These are phyloP conservation scores for Tromatobia lineatoria DNA, from an alignment of 2,888 invertebrate genomes.

Conservation along the genomic window DNA sequence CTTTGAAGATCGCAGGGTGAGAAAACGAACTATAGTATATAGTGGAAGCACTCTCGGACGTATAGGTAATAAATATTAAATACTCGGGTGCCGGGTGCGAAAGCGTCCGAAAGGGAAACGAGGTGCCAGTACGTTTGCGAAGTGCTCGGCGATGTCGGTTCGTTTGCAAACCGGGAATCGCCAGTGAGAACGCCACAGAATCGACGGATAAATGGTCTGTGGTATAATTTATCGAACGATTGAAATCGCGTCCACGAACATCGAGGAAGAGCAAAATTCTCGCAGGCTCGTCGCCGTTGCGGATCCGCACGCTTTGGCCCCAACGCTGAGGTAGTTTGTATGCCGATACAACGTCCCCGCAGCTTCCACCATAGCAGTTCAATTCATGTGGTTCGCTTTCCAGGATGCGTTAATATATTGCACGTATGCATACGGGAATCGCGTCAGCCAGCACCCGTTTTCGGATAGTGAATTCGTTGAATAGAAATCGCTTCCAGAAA, in stretches of 20 bases:
- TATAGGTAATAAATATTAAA: slow-evolving; percentile 60
- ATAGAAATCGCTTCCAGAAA: slow-evolving; percentile 46
- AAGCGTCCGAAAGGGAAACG: slow-evolving; percentile 54
- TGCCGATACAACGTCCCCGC: slow-evolving; percentile 33
- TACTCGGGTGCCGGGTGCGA: slow-evolving; percentile 39
- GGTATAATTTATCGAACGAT: slow-evolving; percentile 76
- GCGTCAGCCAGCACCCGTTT: slow-evolving; percentile 42
- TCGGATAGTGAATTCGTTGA: slow-evolving; percentile 53
- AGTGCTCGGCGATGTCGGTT: slow-evolving; percentile 44
- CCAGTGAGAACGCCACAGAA: slow-evolving; percentile 57
- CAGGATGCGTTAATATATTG: slow-evolving; percentile 49
- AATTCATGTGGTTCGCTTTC: slow-evolving; percentile 45
- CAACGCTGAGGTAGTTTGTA: slow-evolving; percentile 11
- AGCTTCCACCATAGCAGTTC: slow-evolving; percentile 43
- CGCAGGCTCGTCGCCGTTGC: slow-evolving; percentile 41
- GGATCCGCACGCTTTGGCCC: slow-evolving; percentile 27
- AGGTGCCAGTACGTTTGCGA: slow-evolving; percentile 46
- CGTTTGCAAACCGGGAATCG: slow-evolving; percentile 50
- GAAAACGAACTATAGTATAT: slow-evolving; percentile 34
- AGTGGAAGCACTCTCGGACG: slow-evolving; percentile 21
- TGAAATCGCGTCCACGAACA: slow-evolving; percentile 58
- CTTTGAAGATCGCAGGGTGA: slow-evolving; percentile 1
- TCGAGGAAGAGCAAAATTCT: slow-evolving; percentile 53
- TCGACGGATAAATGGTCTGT: slow-evolving; percentile 71
- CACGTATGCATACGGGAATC: slow-evolving; percentile 44